Base-by-base conservation (phyloP, 2,888 invertebrate genomes). In the Nineta flava region DNA sequence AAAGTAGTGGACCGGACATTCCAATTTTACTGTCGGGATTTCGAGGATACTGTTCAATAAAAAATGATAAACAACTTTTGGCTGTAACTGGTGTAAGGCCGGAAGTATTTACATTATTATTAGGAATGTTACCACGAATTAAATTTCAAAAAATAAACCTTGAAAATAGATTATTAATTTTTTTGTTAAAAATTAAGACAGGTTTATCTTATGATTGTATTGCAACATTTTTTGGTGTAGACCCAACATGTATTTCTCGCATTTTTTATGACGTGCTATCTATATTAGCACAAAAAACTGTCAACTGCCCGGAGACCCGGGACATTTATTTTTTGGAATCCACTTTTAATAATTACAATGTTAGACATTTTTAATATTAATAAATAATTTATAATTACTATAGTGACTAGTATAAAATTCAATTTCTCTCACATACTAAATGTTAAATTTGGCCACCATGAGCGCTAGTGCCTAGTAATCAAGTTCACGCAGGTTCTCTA, bases 91-190 rank as follows among this genome's bases (percentile, higher is more conserved):
- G 41, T 10, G 41, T 41, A 41, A 41, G n/a, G 13, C 41, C 41
- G 13, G 41, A 41, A 41, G 10, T 41, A 10, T 41, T 41, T 41
- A 9, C 9, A 13, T 41, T 41, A 15, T 41, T 41, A 41, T 41
- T 41, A 41, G 41, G 13, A 10, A 41, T 41, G 41, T 13, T 41
- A 9, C 41, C 13, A 15, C 13, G 10, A 41, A 41, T 41, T 13
- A 41, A 41, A 41, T 41, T 41, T 41, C 41, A 41, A 41, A 41
- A 41, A 41, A 41, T 41, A 41, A 41, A 41, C 13, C 41, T 41
- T 41, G 41, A 41, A 41, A 41, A 41, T 41, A 41, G 41, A 41
- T 41, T 41, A 41, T 41, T 41, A 41, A 41, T 9, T 41, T 41
- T 41, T 41, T 41, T 41, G 41, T 10, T 41, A 9, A 41, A 41